These are phyloP conservation scores for Eristalis tenax DNA, from an alignment of 2,888 invertebrate species.

Conservation along the genomic window DNA sequence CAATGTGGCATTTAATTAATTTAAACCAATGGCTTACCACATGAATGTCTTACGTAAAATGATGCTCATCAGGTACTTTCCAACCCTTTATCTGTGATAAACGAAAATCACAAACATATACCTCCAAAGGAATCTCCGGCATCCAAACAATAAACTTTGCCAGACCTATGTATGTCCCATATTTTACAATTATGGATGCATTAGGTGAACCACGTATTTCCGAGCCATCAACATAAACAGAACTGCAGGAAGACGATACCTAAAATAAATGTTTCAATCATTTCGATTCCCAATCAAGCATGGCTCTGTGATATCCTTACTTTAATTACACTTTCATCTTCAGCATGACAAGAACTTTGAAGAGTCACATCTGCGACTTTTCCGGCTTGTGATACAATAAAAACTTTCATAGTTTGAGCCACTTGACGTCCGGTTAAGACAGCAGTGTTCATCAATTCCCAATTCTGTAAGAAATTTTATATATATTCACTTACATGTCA, in stretches of 20 bases:
- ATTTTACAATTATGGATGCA: conserved; percentile 95
- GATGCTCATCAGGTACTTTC: conserved; percentile 92
- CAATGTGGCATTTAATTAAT: conserved; percentile 57
- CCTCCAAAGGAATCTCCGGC: conserved; percentile 96
- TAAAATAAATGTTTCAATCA: conserved; percentile 77
- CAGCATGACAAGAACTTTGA: conserved; percentile 96
- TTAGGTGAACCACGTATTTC: conserved; percentile 97
- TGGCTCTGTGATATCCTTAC: conserved; percentile 82
- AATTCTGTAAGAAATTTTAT: conserved; percentile 86
- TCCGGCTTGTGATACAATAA: conserved; percentile 96
- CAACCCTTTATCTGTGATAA: conserved; percentile 97
- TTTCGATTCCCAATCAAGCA: not conserved
- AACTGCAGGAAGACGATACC: conserved; percentile 98
- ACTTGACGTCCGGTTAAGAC: conserved; percentile 96
- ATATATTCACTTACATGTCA: not conserved
- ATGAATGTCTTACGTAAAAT: conserved; percentile 77
- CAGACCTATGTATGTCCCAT: conserved; percentile 93
- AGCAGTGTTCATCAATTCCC: conserved; percentile 97
- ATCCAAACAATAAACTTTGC: conserved; percentile 97
- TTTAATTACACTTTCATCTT: conserved; percentile 97
- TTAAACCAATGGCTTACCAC: conserved; percentile 20
- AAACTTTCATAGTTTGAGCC: conserved; percentile 96
- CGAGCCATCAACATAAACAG: conserved; percentile 97
- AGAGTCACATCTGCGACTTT: conserved; percentile 97
- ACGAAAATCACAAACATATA: conserved; percentile 93